Evolutionary conservation across 30 jellyfish, hydroid and myxozoan species (phyloP).

Genomic region (Haliclystus octoradiatus): DNA sequence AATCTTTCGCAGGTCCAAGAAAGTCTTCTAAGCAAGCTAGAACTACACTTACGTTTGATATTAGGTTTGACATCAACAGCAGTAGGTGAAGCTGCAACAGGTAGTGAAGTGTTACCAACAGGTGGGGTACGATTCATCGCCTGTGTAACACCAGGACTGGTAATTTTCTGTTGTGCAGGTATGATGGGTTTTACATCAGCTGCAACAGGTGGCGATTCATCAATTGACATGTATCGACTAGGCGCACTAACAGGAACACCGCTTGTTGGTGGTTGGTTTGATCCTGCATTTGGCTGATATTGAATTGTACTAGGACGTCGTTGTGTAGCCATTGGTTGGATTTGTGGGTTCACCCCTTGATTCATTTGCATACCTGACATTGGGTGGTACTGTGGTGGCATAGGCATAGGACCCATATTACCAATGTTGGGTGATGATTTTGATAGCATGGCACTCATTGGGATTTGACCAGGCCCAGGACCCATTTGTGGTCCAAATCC

Average conservation of each 20-base stretch:
- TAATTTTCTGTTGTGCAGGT: slow-evolving; percentile 3
- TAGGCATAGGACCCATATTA: slow-evolving; percentile 68
- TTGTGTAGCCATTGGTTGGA: slow-evolving; percentile 82
- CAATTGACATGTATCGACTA: slow-evolving; percentile 64
- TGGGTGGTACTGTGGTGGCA: slow-evolving; percentile 91
- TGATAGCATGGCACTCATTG: slow-evolving; percentile 40
- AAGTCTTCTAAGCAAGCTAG: too few species aligned
- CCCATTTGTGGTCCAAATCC: slow-evolving; percentile 60
- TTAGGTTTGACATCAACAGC: slow-evolving; percentile 46
- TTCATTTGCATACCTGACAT: slow-evolving; percentile 35
- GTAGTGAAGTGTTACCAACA: slow-evolving; percentile 1
- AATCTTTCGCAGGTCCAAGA: too few species aligned
- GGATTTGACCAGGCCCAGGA: slow-evolving; percentile 51
- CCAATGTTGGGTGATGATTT: slow-evolving; percentile 67
- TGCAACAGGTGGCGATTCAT: slow-evolving; percentile 63
- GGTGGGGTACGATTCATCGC: slow-evolving; percentile 36
- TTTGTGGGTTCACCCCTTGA: slow-evolving; percentile 4
- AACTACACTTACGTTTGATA: slow-evolving; percentile 25
- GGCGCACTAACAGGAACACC: not conserved
- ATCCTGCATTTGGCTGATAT: slow-evolving; percentile 73
- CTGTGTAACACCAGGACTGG: slow-evolving; percentile 23
- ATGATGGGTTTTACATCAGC: slow-evolving; percentile 75
- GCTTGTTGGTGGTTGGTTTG: not conserved
- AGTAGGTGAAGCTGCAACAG: not conserved
- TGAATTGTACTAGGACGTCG: slow-evolving; percentile 93